A percentile compares a stretch with the other conserved stretches of the same genome.
Conservation (phyloP, 2,113 vertebrate genomes). For the Pontoporia blainvillei region DNA sequence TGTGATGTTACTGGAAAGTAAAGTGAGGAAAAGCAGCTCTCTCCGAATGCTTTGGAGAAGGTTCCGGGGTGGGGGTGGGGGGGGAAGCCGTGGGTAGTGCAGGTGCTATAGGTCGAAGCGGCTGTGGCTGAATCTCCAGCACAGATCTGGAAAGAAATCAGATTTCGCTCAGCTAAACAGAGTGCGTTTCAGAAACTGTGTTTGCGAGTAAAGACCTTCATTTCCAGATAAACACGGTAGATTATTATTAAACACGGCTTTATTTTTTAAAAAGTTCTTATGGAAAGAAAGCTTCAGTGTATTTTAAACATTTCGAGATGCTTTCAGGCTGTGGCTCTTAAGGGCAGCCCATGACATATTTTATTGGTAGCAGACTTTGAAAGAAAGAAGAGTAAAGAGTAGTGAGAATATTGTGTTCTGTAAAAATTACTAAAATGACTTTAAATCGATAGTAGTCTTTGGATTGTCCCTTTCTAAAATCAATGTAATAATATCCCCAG, state of each 20-base stretch:
- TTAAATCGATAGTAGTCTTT: neutral
- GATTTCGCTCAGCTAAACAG: neutral
- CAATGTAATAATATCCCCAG: neutral
- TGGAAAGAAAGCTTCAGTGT: neutral
- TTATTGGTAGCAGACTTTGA: neutral
- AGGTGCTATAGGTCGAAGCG: rapidly evolving
- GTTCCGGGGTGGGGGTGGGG: neutral
- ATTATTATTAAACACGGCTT: neutral
- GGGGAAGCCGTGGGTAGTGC: neutral
- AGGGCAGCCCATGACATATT: neutral
- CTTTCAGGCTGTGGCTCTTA: neutral
- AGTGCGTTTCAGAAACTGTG: neutral
- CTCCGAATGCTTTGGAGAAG: neutral
- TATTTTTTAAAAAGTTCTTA: neutral
- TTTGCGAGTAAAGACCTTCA: neutral
- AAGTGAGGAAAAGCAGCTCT: neutral
- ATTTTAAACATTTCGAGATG: neutral
- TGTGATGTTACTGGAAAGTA: neutral
- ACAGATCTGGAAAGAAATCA: neutral
- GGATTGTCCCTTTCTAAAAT: neutral
- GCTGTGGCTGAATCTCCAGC: neutral
- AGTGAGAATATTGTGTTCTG: neutral
- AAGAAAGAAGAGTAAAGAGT: neutral
- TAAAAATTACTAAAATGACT: neutral
- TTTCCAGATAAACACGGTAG: neutral